These are phyloP conservation scores for Leptinotarsa peninsularis DNA, from an alignment of 2,888 invertebrate species.

Conservation along the genomic window DNA sequence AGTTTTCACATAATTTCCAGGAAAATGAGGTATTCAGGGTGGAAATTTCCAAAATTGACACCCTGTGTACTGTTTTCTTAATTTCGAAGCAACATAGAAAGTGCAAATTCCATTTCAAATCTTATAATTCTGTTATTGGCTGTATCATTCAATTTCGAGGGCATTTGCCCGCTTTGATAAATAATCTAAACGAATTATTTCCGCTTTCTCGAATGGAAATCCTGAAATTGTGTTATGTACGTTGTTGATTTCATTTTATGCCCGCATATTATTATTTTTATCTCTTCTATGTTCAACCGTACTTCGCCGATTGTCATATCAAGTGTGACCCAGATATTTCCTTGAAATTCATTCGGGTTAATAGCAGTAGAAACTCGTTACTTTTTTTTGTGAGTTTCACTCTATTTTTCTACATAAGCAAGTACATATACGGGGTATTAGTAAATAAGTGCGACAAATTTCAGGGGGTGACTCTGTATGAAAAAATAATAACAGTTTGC, in stretches of 20 bases:
- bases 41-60: too few relatives aligned
- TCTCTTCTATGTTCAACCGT: conserved; percentile 1
- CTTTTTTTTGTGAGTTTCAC: background rate
- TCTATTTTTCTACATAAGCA: too few relatives aligned
- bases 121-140: too few relatives aligned
- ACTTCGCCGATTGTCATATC: conserved; percentile 13
- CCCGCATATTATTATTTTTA: conserved; percentile 15
- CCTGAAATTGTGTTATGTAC: background rate
- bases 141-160: background rate
- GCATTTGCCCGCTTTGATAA: background rate
- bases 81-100: too few relatives aligned
- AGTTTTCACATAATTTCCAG: too few relatives aligned
- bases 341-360: conserved; percentile 10
- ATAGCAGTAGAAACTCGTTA: background rate
- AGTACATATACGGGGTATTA: too few relatives aligned
- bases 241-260: conserved; percentile 2
- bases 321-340: conserved; percentile 1
- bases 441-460: too few relatives aligned
- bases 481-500: too few relatives aligned
- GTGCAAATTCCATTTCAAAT: too few relatives aligned
- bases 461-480: too few relatives aligned
- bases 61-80: too few relatives aligned
- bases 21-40: too few relatives aligned
- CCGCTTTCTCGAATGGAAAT: conserved; percentile 14
- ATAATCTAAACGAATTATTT: background rate